A percentile compares a stretch with the other conserved stretches of the same genome.
phyloP scores from a whole-genome alignment of 2,888 invertebrate genomes.

The Tanypteryx hageni region DNA sequence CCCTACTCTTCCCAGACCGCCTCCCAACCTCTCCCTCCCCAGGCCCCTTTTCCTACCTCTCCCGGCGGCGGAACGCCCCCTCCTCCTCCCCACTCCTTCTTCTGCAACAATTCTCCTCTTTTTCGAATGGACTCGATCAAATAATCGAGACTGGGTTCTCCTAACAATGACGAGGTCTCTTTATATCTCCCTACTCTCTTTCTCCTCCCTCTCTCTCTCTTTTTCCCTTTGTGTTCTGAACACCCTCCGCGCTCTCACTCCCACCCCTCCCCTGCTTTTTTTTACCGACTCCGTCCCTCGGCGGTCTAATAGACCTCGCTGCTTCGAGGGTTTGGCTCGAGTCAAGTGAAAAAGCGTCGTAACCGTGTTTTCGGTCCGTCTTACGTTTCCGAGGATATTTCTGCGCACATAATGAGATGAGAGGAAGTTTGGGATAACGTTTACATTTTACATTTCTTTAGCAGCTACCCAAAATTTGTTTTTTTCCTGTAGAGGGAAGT shows the following conservation, averaged over 20 bases:
- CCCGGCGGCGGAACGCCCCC: neutral
- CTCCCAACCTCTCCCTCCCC: neutral
- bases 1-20: neutral
- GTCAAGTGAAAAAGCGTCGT: constrained; percentile 1
- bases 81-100: neutral
- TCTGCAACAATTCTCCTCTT: constrained; percentile 51
- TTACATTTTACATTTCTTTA: no score
- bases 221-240: neutral
- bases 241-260: neutral
- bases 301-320: constrained; percentile 13
- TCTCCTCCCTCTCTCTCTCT: neutral
- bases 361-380: no score
- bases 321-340: neutral
- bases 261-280: neutral
- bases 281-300: neutral
- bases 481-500: no score
- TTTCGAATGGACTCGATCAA: constrained; percentile 58
- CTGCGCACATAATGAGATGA: neutral
- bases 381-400: no score
- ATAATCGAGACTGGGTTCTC: constrained; percentile 42
- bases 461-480: no score
- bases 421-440: neutral
- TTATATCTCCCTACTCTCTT: neutral
- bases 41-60: neutral
- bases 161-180: constrained; percentile 37